Base-by-base conservation (phyloP, 2,888 invertebrate genomes). In the Drosophila pseudotakahashii region DNA sequence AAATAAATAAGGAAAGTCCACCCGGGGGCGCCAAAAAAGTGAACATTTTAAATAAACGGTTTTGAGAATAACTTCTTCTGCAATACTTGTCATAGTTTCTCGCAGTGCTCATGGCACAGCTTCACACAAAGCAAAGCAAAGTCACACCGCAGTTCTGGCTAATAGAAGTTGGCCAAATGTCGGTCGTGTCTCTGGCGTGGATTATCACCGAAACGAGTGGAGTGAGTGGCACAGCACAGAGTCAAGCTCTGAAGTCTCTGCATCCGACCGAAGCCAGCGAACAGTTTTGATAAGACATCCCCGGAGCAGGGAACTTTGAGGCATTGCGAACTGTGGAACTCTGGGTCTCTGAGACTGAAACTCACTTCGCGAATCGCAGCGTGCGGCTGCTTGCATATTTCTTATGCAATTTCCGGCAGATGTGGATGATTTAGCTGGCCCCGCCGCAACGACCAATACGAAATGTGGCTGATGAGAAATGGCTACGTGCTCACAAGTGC, bases 321-420 rank as follows among this genome's bases (percentile, higher is more conserved):
- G 19, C 34, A 34, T 34, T 34, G 34, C 34, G 34, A 34, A 34
- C 51, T 51, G 39, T 13, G 7, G 1, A 26, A 51, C 58, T 30
- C 36, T 30, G 58, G 39, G 23, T 10, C 59, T 34, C 53, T 23
- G 14, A 14, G 53, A 42, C 53, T 9, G 11, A 32, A 9, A 41
- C 54, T 54, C 53, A 54, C 41, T 53, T 42, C 23, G 59, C 59
- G 59, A 45, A 73, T 70, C 64, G 70, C 67, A 73, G 71, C 62
- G 54, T 70, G 76, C 81, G 77, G 76, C 81, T 55, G 71, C 77
- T 77, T 84, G 85, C 85, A 84, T 77, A 85, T 79, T 83, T 80
- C 60, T 85, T 80, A 77, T 78, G 78, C 85, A 85, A 88, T 87
- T 88, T 88, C 89, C 89, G 88, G 87, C 89, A 88, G 81, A 80